phyloP scores from a whole-genome alignment of 1,140 invertebrate genomes.

The Amyelois transitella region DNA sequence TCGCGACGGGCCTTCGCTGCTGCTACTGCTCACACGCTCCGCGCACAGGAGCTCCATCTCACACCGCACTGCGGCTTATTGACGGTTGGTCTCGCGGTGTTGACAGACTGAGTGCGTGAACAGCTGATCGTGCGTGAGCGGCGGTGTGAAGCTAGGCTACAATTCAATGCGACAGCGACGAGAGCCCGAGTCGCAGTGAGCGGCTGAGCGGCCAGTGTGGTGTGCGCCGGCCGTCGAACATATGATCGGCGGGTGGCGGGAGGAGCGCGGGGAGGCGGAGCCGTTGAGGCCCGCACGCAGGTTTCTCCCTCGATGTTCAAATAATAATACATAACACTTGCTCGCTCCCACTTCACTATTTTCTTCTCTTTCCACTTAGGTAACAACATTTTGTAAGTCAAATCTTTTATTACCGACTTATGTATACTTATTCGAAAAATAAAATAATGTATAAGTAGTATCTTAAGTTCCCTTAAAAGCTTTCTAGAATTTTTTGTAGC shows the following conservation, averaged over 20 bases:
- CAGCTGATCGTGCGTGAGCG: conserved; percentile 57
- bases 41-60: conserved; percentile 71
- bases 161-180: conserved; percentile 53
- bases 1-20: conserved; percentile 39
- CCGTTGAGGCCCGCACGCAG: conserved; percentile 71
- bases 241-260: conserved; percentile 62
- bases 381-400: too few relatives aligned
- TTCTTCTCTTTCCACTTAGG: conserved; percentile 20
- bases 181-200: conserved; percentile 66
- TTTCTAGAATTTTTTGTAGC: too few relatives aligned
- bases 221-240: conserved; percentile 52
- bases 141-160: conserved; percentile 20
- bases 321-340: conserved; percentile 66
- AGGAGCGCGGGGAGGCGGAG: conserved; percentile 39
- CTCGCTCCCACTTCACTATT: conserved; percentile 41
- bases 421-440: too few relatives aligned
- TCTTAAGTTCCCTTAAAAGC: too few relatives aligned
- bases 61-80: conserved; percentile 58
- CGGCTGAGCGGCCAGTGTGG: conserved; percentile 16
- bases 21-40: conserved; percentile 64
- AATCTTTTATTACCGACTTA: too few relatives aligned
- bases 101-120: conserved; percentile 27
- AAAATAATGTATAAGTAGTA: too few relatives aligned
- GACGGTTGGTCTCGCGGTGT: conserved; percentile 31
- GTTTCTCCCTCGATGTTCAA: conserved; percentile 69